Evolutionary conservation across 1,140 invertebrate genomes (phyloP), one percentile per base, ranked within the genome.

Genomic region (Achroia grisella): DNA sequence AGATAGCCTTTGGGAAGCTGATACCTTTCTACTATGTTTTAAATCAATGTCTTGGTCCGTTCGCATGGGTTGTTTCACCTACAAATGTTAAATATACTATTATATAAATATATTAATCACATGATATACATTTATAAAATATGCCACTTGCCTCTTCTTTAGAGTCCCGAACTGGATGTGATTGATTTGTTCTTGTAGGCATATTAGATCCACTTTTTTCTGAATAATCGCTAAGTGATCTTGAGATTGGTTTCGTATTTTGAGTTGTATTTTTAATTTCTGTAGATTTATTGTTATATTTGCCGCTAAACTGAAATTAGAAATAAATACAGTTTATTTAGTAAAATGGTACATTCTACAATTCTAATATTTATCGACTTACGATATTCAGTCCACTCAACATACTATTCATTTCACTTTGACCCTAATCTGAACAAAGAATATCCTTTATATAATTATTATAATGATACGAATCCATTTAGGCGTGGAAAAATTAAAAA

Each of bases 1-100:
- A 1, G 70, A 76, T 12, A 84, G 59, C 35, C 80, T 66, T 44
- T 84, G 78, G 27, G 78, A 79, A 23, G 80, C 80, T n/a, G 80
- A 79, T 31, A 73, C 57, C 56, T 80, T 82, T 9, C 56, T 45
- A 43, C 43, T 61, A 10, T 53, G 39, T 52, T 52, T 74, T n/a
- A 41, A 32, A 42, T 76, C 75, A 56, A 52, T 58, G 33, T 77
- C 68, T 58, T 63, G 71, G 37, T 71, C 72, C 42, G 61, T 54
- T 39, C 64, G 66, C 46, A 49, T 59, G 61, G 71, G 71, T 66
- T 77, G 68, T 67, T 77, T 79, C 15, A 62, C 49, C 79, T 79
- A 56, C 3, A 62, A 47, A 27, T n/a, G 44, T 48, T 43, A n/a
- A n/a, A 10, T 34, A 23, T 23, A 23, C 6, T 3, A 23, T 23